phyloP scores from a whole-genome alignment of 1,140 invertebrate species.

The Nixonia krombeini region DNA sequence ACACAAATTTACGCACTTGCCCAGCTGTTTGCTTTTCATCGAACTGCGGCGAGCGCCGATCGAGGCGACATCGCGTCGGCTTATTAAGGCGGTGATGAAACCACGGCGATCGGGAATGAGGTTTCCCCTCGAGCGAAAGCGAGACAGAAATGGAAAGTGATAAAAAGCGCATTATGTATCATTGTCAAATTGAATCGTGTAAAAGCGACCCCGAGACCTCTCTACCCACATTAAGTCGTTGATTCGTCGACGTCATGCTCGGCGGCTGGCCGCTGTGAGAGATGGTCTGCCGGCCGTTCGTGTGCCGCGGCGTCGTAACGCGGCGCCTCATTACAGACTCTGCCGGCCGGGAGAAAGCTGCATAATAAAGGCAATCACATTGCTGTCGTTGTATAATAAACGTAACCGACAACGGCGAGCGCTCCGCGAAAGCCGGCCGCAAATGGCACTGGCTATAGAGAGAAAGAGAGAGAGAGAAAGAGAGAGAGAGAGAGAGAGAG shows the following conservation, averaged over 20 bases:
- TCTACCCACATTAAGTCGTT: constrained; percentile 41
- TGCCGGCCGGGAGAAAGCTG: constrained; percentile 42
- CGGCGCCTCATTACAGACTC: constrained; percentile 46
- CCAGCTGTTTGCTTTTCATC: too few relatives aligned
- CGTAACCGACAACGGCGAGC: constrained; percentile 36
- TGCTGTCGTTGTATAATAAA: constrained; percentile 44
- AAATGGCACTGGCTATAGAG: constrained; percentile 41
- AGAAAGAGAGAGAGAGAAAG: too few relatives aligned
- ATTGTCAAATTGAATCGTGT: constrained; percentile 36
- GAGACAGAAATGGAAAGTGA: constrained; percentile 32
- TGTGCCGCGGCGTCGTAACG: constrained; percentile 24
- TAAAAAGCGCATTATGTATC: constrained; percentile 26
- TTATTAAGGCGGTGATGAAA: too few relatives aligned
- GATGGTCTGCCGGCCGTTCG: constrained; percentile 21
- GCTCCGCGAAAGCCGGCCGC: constrained; percentile 24
- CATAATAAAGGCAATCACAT: constrained; percentile 50
- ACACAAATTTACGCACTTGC: too few relatives aligned
- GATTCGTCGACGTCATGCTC: constrained; percentile 36
- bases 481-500: too few relatives aligned
- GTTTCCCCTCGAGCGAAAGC: too few relatives aligned
- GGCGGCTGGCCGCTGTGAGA: constrained; percentile 24
- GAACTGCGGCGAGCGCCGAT: too few relatives aligned
- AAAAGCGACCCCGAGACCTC: constrained; percentile 32
- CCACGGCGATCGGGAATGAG: too few relatives aligned
- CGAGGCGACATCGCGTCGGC: too few relatives aligned